Percentiles rank a stretch among this genome's conserved stretches.
phyloP scores from a whole-genome alignment of 2,888 invertebrate species.

The Pogonocherus hispidulus region DNA sequence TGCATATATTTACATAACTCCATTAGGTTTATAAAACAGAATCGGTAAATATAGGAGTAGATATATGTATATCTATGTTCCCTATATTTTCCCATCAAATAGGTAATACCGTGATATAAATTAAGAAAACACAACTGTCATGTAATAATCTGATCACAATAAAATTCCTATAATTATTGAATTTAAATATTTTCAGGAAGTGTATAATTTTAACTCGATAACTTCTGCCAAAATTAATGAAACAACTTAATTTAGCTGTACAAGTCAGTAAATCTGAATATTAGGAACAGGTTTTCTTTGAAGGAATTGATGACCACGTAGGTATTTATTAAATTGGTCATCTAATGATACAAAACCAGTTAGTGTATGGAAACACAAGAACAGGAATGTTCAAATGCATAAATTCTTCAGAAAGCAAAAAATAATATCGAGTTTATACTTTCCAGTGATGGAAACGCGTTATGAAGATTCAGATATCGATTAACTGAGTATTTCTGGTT shows the following conservation, averaged over 20 bases:
- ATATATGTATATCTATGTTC: too few relatives aligned
- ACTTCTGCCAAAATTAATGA: not conserved
- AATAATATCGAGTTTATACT: too few relatives aligned
- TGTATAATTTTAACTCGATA: not conserved
- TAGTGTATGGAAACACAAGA: not conserved
- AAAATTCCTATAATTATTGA: too few relatives aligned
- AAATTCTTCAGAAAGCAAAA: not conserved
- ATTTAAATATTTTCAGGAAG: not conserved
- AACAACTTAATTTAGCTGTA: not conserved
- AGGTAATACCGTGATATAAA: too few relatives aligned
- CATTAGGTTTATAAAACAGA: too few relatives aligned
- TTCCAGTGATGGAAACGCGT: not conserved
- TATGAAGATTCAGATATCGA: not conserved
- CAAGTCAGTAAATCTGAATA: not conserved
- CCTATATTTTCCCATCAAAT: too few relatives aligned
- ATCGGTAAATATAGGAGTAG: too few relatives aligned
- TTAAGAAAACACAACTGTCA: too few relatives aligned
- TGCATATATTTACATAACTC: too few relatives aligned
- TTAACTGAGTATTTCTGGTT: not conserved
- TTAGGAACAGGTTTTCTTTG: not conserved
- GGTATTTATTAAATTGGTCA: not conserved
- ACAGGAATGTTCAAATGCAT: not conserved
- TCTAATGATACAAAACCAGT: not conserved
- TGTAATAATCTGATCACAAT: too few relatives aligned
- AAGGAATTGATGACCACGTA: not conserved